Evolutionary conservation across 1,140 invertebrate genomes (phyloP).

Genomic region (Aphaenogaster floridana): DNA sequence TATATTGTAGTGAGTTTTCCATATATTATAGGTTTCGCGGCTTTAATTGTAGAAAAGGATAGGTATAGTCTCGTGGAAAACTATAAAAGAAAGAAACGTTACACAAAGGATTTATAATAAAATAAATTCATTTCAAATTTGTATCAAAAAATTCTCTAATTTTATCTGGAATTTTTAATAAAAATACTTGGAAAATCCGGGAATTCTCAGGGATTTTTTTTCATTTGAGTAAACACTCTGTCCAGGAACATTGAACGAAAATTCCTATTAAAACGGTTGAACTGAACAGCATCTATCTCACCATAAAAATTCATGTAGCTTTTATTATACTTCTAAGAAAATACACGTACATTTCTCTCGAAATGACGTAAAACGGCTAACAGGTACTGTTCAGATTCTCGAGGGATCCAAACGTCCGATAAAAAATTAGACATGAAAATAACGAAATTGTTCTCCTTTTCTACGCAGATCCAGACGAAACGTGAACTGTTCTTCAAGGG

Average conservation of each 20-base stretch:
- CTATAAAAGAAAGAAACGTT: too few species aligned
- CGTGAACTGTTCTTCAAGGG: constrained; percentile 92
- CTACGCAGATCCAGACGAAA: constrained; percentile 91
- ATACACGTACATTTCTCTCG: background rate
- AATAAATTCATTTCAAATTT: too few species aligned
- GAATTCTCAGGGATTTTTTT: too few species aligned
- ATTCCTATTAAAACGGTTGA: background rate
- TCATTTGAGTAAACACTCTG: too few species aligned
- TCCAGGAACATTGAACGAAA: background rate
- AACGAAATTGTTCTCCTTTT: background rate
- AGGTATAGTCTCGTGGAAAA: too few species aligned
- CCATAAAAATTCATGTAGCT: background rate
- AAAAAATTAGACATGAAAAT: background rate
- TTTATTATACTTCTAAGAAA: background rate
- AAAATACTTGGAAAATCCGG: too few species aligned
- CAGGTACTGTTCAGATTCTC: background rate
- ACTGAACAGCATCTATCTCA: background rate
- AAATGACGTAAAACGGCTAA: background rate
- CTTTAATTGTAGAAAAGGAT: too few species aligned
- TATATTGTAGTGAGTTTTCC: too few species aligned
- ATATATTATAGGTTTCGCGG: too few species aligned
- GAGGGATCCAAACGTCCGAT: background rate
- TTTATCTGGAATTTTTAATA: too few species aligned
- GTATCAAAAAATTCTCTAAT: too few species aligned
- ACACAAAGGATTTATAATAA: too few species aligned